These are phyloP conservation scores for Rhamnusium bicolor DNA, from an alignment of 2,888 invertebrate genomes.

Conservation along the genomic window DNA sequence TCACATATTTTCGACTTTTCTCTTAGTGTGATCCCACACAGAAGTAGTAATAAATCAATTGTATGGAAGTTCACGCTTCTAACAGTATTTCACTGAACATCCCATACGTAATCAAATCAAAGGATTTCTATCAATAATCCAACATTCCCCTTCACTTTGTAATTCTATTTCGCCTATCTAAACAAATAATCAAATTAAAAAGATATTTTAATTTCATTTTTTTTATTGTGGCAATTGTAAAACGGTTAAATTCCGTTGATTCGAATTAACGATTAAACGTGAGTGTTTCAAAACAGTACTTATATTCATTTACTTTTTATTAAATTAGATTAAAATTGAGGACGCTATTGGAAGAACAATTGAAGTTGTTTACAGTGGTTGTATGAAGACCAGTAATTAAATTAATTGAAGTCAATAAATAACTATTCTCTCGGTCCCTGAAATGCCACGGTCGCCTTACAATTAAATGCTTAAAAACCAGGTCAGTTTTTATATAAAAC, in stretches of 20 bases:
- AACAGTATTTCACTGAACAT: background rate
- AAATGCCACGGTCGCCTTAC: background rate
- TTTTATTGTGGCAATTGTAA: background rate
- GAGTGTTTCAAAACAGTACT: no score
- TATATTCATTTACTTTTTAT: background rate
- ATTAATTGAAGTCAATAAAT: slow-evolving; percentile 13
- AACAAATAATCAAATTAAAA: background rate
- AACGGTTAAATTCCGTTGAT: background rate
- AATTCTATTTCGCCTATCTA: background rate
- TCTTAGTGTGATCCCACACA: no score
- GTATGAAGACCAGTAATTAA: background rate
- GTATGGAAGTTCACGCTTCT: no score
- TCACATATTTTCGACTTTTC: no score
- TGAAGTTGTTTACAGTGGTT: slow-evolving; percentile 6
- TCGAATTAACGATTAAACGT: background rate
- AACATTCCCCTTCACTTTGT: background rate
- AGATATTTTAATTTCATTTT: background rate
- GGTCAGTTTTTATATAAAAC: background rate
- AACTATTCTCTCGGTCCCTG: background rate
- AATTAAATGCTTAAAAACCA: background rate
- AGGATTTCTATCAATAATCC: background rate
- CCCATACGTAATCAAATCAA: background rate
- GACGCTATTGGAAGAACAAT: background rate
- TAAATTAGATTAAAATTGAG: background rate
- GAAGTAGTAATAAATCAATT: no score